Evolutionary conservation across 92 coral and sea anemone species (phyloP).

Genomic region (Umimayanthus chanpuru): DNA sequence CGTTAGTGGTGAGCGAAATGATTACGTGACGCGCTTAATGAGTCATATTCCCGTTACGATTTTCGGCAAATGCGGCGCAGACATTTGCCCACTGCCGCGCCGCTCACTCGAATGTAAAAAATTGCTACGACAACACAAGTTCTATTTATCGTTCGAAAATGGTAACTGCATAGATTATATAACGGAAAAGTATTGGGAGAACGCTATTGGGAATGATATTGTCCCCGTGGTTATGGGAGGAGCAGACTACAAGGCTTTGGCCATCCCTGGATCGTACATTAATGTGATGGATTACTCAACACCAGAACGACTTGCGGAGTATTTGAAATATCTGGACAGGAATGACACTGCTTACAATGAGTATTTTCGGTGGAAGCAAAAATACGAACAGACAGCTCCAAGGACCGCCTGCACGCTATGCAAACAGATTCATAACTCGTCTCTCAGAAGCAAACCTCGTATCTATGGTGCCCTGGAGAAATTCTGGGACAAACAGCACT

Average conservation of each 20-base stretch:
- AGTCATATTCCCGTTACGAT: constrained; percentile 54
- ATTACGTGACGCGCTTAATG: constrained; percentile 57
- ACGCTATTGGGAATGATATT: constrained; percentile 63
- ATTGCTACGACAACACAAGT: constrained; percentile 49
- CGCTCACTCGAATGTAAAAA: constrained; percentile 55
- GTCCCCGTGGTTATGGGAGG: constrained; percentile 69
- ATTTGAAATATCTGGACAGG: constrained; percentile 43
- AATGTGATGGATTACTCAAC: constrained; percentile 58
- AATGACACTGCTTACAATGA: constrained; percentile 56
- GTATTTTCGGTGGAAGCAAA: constrained; percentile 57
- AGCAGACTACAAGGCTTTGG: constrained; percentile 49
- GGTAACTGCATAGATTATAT: constrained; percentile 61
- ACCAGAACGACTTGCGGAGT: constrained; percentile 55
- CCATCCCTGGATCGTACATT: constrained; percentile 65
- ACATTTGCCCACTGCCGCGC: constrained; percentile 59
- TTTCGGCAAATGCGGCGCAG: constrained; percentile 60
- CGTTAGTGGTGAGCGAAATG: constrained; percentile 50
- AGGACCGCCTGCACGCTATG: constrained; percentile 76
- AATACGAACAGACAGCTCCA: constrained; percentile 56
- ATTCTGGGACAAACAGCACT: constrained; percentile 54
- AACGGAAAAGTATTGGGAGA: constrained; percentile 71
- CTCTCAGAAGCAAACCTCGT: constrained; percentile 54
- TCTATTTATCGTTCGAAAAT: constrained; percentile 64
- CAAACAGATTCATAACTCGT: constrained; percentile 61
- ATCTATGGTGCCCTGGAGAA: constrained; percentile 49